Conservation (phyloP, 2,113 vertebrate genomes). For the Agelaius phoeniceus region DNA sequence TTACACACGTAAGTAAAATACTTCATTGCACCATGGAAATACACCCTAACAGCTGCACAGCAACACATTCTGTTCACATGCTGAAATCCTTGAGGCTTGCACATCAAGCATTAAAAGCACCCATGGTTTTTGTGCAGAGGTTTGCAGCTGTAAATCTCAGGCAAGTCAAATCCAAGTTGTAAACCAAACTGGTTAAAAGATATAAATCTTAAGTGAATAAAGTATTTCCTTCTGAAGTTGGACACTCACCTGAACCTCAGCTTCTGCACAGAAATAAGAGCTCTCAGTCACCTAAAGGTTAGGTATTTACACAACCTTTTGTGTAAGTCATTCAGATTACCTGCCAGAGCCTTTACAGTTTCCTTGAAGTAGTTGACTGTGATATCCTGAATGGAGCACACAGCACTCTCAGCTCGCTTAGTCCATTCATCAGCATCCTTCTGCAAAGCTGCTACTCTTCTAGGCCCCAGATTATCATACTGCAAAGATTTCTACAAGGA, state of each 20-base stretch:
- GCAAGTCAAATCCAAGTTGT: neutral
- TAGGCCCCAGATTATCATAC: conserved; percentile 88
- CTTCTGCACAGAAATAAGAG: neutral
- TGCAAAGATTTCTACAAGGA: conserved; percentile 86
- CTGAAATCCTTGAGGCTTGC: neutral
- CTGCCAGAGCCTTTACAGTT: conserved; percentile 86
- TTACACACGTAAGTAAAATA: neutral
- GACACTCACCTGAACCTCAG: neutral
- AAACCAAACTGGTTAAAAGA: neutral
- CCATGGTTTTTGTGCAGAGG: neutral
- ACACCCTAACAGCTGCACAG: neutral
- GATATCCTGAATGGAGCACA: conserved; percentile 91
- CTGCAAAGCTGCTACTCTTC: conserved; percentile 84
- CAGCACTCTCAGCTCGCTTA: conserved; percentile 80
- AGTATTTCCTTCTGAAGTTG: neutral
- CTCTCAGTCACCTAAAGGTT: neutral
- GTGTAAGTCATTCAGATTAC: conserved; percentile 63
- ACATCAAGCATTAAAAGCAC: neutral
- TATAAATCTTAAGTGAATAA: neutral
- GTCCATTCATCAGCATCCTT: conserved; percentile 89
- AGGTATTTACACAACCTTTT: neutral
- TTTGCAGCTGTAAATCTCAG: neutral
- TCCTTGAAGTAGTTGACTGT: conserved; percentile 94
- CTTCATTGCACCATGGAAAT: neutral
- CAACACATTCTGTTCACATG: neutral